Base-by-base conservation (phyloP, 2,113 vertebrate species). In the Alaudala cheleensis region DNA sequence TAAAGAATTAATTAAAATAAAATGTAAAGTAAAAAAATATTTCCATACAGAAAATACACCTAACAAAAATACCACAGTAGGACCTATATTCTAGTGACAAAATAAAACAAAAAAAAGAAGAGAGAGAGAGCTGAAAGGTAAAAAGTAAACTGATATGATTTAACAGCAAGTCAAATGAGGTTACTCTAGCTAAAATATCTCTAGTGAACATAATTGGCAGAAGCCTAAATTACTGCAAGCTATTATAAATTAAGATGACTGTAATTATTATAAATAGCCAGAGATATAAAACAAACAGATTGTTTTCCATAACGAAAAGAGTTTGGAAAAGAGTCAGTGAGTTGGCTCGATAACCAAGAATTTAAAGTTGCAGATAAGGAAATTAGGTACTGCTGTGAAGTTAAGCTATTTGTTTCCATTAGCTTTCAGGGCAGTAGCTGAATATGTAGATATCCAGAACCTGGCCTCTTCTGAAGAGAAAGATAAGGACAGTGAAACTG, bases 161-260 rank as follows among this genome's bases (percentile, higher is more conserved):
- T 60, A 92, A 65, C 12, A 53, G 25, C 17, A 88, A 86, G 84
- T 71, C 54, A 64, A 76, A 57, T 53, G 37, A 95, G 61, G 77
- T 89, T 94, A 62, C 51, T 90, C 78, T 13, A 86, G 53, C 37
- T 79, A 67, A 92, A 87, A 60, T 86, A 76, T 91, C 40, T 91
- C 78, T 37, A 74, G 50, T 69, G 49, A 93, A 72, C 33, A 45
- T 91, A 95, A 93, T 34, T 81, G 84, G 23, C 84, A 91, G 70
- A 14, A 91, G 31, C 51, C 62, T 69, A 72, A 92, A 89, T 92
- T 93, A 56, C 81, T 81, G 42, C 53, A 69, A 80, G 84, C 65
- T 85, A 56, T 67, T 81, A 67, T 81, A 86, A 93, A 95, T 85
- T 50, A 87, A 45, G 72, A 89, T 67, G 44, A 34, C 65, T 92